Evolutionary conservation across 2,797 vertebrate genomes (phyloP), one percentile per base, ranked within the genome.

Genomic region (Hephaestus fuliginosus): DNA sequence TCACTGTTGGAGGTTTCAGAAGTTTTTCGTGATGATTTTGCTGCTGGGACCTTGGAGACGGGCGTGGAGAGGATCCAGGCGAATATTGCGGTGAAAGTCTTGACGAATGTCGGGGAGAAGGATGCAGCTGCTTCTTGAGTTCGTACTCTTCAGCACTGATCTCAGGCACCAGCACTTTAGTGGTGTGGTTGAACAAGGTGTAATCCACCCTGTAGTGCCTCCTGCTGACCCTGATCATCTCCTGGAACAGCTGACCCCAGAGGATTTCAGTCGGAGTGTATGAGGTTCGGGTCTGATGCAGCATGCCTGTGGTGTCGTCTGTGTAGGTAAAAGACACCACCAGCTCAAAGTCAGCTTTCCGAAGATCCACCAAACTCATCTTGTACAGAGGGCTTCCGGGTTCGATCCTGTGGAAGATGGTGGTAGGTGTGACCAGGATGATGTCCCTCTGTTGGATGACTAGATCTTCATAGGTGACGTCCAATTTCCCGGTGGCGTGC

Each of bases 241-340:
- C 97, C 0, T 97, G 96, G 86, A 99, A 99, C 68, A 97, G 86
- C 22, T 97, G 96, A 17, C 98, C 98, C 98, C 98, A 99, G 20
- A 97, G 95, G 74, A 99, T 98, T 85, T 99, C 98, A 0, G 94
- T 75, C 3, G 97, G 96, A 0, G 96, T 91, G n/a, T 98, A 99
- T 0, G 98, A 99, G 46, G 97, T 98, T 25, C 98, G 95, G 3
- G 97, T 98, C 86, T 99, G 98, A 83, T 99, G 98, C 5, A 98
- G 96, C 0, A 97, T 98, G 0, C 98, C 98, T 0, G 97, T 98
- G 58, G 96, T 97, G 89, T 99, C 98, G 0, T 98, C 98, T 0
- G 96, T 98, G 87, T 99, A 99, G 79, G 97, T 97, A 11, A 99
- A 99, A 0, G 97, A 97, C 78, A 99, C 97, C 91, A 99, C 90